Evolutionary conservation across 2,888 invertebrate species (phyloP).

Genomic region (Rapana venosa): DNA sequence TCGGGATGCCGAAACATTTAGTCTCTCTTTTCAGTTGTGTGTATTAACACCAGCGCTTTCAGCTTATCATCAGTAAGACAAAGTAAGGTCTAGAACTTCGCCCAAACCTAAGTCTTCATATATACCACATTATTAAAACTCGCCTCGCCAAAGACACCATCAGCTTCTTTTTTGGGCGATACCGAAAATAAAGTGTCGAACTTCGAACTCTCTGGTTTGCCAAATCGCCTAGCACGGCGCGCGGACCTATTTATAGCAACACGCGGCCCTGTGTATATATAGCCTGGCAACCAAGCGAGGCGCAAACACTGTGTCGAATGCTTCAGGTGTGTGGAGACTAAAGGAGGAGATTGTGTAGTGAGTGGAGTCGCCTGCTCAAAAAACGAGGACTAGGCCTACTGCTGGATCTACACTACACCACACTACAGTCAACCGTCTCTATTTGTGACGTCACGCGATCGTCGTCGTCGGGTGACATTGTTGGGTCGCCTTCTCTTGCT

Average conservation of each 20-base stretch:
- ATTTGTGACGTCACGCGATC: constrained; percentile 15
- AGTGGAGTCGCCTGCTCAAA: neutral
- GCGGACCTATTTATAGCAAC: constrained; percentile 36
- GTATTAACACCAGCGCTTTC: too few species aligned
- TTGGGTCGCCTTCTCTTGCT: neutral
- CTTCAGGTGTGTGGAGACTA: neutral
- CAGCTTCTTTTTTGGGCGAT: neutral
- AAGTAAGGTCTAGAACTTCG: too few species aligned
- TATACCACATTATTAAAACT: too few species aligned
- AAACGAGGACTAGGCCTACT: neutral
- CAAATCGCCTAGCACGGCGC: constrained; percentile 26
- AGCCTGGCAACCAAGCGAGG: neutral
- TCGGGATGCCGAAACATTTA: too few species aligned
- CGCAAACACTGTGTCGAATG: neutral
- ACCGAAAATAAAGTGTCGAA: constrained; percentile 16
- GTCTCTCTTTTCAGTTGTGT: too few species aligned
- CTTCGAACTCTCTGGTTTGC: neutral
- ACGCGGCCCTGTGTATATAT: constrained; percentile 14
- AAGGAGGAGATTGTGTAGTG: neutral
- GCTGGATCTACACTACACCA: neutral
- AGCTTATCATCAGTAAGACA: too few species aligned
- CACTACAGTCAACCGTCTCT: neutral
- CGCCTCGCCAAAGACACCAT: neutral
- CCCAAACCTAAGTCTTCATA: too few species aligned
- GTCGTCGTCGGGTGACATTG: constrained; percentile 31